Conservation (phyloP, 2,888 invertebrate species). For the Agriopis marginaria region DNA sequence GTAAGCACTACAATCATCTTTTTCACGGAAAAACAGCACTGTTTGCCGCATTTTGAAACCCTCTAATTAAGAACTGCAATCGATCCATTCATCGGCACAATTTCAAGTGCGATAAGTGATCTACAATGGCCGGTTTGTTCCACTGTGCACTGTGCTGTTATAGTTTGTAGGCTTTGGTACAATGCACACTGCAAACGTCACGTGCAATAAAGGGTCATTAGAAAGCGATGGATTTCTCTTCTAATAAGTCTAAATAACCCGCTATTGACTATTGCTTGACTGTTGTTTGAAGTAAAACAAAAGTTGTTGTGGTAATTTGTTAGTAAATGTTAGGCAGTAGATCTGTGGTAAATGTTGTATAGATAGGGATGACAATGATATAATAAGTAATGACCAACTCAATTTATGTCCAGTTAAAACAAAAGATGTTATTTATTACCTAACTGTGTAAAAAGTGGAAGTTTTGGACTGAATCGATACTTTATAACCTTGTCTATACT, state of each 20-base stretch:
- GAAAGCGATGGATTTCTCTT: slow-evolving; percentile 26
- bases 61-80: slow-evolving; percentile 6
- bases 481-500: too few relatives aligned
- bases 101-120: slow-evolving; percentile 17
- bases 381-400: not conserved
- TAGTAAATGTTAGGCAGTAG: too few relatives aligned
- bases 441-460: too few relatives aligned
- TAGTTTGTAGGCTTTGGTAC: slow-evolving; percentile 16
- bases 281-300: slow-evolving; percentile 11
- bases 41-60: not conserved
- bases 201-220: slow-evolving; percentile 26
- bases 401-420: not conserved
- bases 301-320: not conserved
- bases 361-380: too few relatives aligned
- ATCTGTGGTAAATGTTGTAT: too few relatives aligned
- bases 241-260: not conserved
- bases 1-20: not conserved
- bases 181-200: slow-evolving; percentile 14
- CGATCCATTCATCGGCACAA: slow-evolving; percentile 7
- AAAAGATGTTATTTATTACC: too few relatives aligned
- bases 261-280: slow-evolving; percentile 6
- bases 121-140: slow-evolving; percentile 21
- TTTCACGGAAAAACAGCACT: not conserved
- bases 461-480: too few relatives aligned
- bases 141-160: slow-evolving; percentile 1